phyloP scores from a whole-genome alignment of 2,113 vertebrate genomes.

The Dromiciops gliroides region DNA sequence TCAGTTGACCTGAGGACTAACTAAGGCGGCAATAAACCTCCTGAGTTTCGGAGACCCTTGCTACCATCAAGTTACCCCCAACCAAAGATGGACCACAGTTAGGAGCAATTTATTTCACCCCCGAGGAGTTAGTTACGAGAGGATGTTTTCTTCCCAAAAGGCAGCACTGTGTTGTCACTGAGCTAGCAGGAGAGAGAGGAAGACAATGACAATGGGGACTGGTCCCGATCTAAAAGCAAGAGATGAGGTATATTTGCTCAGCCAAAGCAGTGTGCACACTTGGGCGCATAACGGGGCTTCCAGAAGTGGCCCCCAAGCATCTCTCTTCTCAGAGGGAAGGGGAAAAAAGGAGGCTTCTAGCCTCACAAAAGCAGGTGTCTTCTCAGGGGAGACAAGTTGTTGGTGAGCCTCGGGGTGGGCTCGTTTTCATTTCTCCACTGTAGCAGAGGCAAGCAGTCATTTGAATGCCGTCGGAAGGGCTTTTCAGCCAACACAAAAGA shows the following conservation, averaged over 20 bases:
- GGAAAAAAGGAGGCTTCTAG: conserved; percentile 33
- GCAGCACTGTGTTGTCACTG: neutral
- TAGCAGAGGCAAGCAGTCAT: conserved; percentile 72
- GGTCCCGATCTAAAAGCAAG: neutral
- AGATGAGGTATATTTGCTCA: conserved; percentile 49
- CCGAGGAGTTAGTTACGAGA: fast-evolving
- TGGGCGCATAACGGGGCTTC: neutral
- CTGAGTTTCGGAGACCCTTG: neutral
- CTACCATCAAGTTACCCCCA: neutral
- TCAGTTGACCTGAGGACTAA: neutral
- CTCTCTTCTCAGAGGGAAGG: conserved; percentile 14
- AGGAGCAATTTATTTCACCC: neutral
- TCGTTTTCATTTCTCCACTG: conserved; percentile 65
- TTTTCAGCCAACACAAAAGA: conserved; percentile 81
- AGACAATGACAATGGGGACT: neutral
- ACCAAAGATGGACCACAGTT: neutral
- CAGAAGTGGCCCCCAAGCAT: conserved; percentile 29
- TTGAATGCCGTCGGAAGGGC: conserved; percentile 66
- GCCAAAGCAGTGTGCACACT: conserved; percentile 49
- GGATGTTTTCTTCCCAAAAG: conserved; percentile 27
- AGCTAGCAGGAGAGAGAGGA: conserved; percentile 39
- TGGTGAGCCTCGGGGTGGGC: conserved; percentile 52
- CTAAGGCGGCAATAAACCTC: neutral
- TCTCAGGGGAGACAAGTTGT: conserved; percentile 52
- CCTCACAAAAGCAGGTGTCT: conserved; percentile 53